phyloP scores from a whole-genome alignment of 2,888 invertebrate species.

The Leistus spinibarbis region DNA sequence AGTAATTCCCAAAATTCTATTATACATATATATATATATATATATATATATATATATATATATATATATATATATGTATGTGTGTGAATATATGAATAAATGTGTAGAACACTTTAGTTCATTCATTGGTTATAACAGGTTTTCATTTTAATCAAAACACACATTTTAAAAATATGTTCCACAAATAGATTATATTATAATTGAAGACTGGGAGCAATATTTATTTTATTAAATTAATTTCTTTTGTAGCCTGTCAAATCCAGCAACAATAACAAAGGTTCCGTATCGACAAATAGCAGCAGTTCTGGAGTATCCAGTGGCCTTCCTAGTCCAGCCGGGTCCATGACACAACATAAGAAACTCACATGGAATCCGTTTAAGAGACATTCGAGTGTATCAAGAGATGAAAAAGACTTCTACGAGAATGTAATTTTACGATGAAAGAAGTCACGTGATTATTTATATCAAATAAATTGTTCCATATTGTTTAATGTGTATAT shows the following conservation, averaged over 20 bases:
- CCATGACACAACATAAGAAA: slow-evolving; percentile 58
- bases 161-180: too few relatives aligned
- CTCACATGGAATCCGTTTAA: slow-evolving; percentile 76
- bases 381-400: slow-evolving; percentile 59
- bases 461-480: neutral
- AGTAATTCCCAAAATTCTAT: neutral
- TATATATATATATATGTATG: too few relatives aligned
- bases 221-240: neutral
- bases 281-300: slow-evolving; percentile 63
- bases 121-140: too few relatives aligned
- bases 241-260: slow-evolving; percentile 52
- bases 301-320: slow-evolving; percentile 65
- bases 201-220: too few relatives aligned
- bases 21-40: neutral
- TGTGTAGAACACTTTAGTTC: too few relatives aligned
- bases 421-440: slow-evolving; percentile 54
- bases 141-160: too few relatives aligned
- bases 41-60: too few relatives aligned
- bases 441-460: neutral
- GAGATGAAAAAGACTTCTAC: slow-evolving; percentile 61
- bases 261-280: slow-evolving; percentile 59
- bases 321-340: slow-evolving; percentile 64
- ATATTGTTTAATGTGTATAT: neutral
- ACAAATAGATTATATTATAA: too few relatives aligned
- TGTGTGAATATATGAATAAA: neutral